phyloP scores from a whole-genome alignment of 1,140 invertebrate species.

The Dinothrombium tinctorium region DNA sequence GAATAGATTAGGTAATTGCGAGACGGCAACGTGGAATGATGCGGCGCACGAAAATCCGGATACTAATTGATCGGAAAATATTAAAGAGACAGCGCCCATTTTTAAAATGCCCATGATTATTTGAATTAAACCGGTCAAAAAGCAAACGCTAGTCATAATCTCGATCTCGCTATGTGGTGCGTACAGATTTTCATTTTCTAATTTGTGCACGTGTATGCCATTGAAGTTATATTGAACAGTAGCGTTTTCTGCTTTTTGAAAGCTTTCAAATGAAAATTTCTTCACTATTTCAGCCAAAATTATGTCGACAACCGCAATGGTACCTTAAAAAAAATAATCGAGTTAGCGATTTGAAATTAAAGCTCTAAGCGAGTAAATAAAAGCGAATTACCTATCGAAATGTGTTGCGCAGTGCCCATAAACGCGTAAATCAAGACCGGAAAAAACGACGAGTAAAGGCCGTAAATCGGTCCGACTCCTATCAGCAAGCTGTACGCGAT shows the following conservation, averaged over 20 bases:
- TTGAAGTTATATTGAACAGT: neutral
- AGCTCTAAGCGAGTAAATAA: too few species aligned
- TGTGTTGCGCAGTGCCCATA: slow-evolving; percentile 69
- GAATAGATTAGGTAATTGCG: slow-evolving; percentile 25
- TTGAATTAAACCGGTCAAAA: slow-evolving; percentile 1
- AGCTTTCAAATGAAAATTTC: slow-evolving; percentile 1
- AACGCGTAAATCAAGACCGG: slow-evolving; percentile 67
- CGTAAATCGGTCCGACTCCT: slow-evolving; percentile 58
- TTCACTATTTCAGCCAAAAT: neutral
- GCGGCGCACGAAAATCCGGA: slow-evolving; percentile 27
- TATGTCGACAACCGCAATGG: slow-evolving; percentile 6
- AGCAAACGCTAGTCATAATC: neutral
- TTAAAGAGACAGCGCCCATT: slow-evolving; percentile 25
- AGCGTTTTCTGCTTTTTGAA: neutral
- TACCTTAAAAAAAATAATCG: too few species aligned
- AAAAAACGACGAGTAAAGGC: slow-evolving; percentile 85
- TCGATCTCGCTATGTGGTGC: too few species aligned
- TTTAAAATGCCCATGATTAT: slow-evolving; percentile 17
- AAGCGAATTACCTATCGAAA: slow-evolving; percentile 82
- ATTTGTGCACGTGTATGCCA: neutral
- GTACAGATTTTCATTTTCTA: too few species aligned
- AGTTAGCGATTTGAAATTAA: too few species aligned
- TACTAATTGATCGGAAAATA: slow-evolving; percentile 25
- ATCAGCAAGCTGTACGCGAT: slow-evolving; percentile 77
- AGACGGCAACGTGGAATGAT: slow-evolving; percentile 21